Evolutionary conservation across 2,113 vertebrate species (phyloP).

Genomic region (Peromyscus leucopus): DNA sequence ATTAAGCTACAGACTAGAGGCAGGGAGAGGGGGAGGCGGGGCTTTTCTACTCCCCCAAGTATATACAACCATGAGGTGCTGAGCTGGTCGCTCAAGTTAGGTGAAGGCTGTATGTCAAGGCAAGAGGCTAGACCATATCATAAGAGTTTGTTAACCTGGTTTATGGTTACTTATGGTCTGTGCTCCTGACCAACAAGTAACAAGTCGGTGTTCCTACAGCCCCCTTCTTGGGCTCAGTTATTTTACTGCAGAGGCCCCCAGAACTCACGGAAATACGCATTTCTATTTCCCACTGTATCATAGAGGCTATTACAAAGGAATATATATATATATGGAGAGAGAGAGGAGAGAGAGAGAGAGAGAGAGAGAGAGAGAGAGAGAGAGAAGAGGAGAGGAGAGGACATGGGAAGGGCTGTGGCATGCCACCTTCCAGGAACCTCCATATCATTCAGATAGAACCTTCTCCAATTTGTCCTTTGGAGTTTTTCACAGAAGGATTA

Average conservation of each 20-base stretch:
- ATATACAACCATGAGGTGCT: background rate
- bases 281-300: background rate
- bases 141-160: slow-evolving; percentile 43
- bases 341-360: too few relatives aligned
- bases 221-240: background rate
- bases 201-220: background rate
- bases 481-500: background rate
- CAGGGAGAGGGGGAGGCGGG: background rate
- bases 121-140: background rate
- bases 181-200: background rate
- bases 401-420: background rate
- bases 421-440: background rate
- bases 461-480: background rate
- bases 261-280: background rate
- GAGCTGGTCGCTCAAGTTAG: background rate
- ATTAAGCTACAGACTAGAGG: background rate
- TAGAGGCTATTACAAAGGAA: background rate
- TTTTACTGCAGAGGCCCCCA: background rate
- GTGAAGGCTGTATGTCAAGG: slow-evolving; percentile 35
- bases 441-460: background rate
- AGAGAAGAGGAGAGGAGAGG: too few relatives aligned
- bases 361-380: too few relatives aligned
- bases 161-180: background rate
- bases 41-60: background rate
- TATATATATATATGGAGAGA: background rate